Evolutionary conservation across 2,797 vertebrate genomes (phyloP), one percentile per base, ranked within the genome.

Genomic region (Sebastes itinus): DNA sequence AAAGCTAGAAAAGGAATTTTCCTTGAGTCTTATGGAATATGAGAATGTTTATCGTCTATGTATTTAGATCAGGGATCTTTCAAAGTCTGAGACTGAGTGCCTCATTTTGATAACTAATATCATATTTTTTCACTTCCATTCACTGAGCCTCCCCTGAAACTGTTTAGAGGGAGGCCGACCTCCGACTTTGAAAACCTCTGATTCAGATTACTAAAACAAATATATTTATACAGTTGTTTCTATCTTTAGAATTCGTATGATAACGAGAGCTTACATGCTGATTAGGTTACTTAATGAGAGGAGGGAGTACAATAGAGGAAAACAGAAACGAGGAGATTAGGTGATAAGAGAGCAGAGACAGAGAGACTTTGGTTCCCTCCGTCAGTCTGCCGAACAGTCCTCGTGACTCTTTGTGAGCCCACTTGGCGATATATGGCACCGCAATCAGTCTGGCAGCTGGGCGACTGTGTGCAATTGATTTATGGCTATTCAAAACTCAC

Each of bases 381-480:
- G 55, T 81, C 46, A 54, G 58, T 80, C 46, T 82, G 64, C 64
- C 61, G 22, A 84, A 72, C 72, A 49, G 27, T 63, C 61, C 55
- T 14, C 0, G 27, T 73, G 86, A 78, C 33, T 61, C 38, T 61
- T 35, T 69, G 56, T 71, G 38, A 83, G 77, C 72, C 76, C 66
- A 84, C 75, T 72, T 66, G 52, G 80, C 23, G 59, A 87, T 80
- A 49, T 7, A 2, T 80, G 75, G 80, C n/a, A n/a, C 74, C 75
- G 77, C 69, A 91, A 91, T 90, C 78, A 85, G 69, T 64, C 56
- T 78, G 78, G 75, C 77, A 84, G 80, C 85, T 83, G 72, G 73
- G 65, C 81, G 78, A 88, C 83, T 75, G 78, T 81, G 77, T 60
- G 63, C 66, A 70, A 73, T 79, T 86, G 92, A 93, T 93, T 92